phyloP scores from a whole-genome alignment of 37 sponge, comb jelly and placozoan genomes.

The Cladorhizidae sp. region DNA sequence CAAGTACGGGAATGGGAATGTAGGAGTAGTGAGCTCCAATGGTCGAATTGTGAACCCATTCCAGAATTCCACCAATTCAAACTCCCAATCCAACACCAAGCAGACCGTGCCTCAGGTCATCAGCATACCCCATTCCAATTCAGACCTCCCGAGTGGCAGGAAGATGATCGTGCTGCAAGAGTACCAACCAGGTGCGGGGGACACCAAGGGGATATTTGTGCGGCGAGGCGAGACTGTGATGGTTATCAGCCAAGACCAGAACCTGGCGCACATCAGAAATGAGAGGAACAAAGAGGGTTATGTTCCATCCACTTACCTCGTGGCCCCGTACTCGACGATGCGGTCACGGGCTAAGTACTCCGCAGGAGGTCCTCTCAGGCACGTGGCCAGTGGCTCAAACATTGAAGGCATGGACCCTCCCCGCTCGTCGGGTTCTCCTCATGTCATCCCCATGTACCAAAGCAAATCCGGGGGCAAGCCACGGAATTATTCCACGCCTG shows the following conservation, averaged over 20 bases:
- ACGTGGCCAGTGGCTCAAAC: slow-evolving; percentile 32
- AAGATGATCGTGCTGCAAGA: slow-evolving; percentile 64
- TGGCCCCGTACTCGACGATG: slow-evolving; percentile 37
- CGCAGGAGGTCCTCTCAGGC: slow-evolving; percentile 12
- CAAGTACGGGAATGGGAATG: background rate
- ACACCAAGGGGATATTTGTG: slow-evolving; percentile 51
- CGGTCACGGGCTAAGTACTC: background rate
- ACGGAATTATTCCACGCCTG: background rate
- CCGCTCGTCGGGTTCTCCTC: too few species aligned
- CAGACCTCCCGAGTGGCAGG: slow-evolving; percentile 30
- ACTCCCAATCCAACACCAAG: too few species aligned
- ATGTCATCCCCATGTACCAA: slow-evolving; percentile 34
- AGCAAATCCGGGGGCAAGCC: slow-evolving; percentile 35
- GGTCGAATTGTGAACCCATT: slow-evolving; percentile 3
- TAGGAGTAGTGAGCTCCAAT: background rate
- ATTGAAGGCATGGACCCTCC: background rate
- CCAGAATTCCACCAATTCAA: too few species aligned
- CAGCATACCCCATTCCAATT: slow-evolving; percentile 24
- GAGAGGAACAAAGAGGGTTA: slow-evolving; percentile 66
- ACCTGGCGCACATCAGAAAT: slow-evolving; percentile 55
- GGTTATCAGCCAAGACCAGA: slow-evolving; percentile 57
- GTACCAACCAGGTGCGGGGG: slow-evolving; percentile 29
- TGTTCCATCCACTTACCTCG: slow-evolving; percentile 53
- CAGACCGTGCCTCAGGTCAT: background rate
- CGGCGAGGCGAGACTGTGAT: slow-evolving; percentile 67